phyloP scores from a whole-genome alignment of 2,888 invertebrate genomes.

The Lobophora halterata region DNA sequence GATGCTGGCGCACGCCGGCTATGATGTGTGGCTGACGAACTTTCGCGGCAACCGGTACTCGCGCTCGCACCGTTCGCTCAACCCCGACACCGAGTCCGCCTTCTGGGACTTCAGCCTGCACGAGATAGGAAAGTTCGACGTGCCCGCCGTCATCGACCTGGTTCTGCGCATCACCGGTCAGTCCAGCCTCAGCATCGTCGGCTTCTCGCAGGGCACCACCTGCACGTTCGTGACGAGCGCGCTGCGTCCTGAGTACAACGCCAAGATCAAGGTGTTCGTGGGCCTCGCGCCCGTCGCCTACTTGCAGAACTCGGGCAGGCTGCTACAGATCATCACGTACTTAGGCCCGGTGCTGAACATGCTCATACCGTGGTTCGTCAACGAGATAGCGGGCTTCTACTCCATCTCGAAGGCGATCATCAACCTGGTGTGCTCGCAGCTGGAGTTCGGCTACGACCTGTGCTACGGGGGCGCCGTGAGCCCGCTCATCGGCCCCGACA shows the following conservation, averaged over 20 bases:
- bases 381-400: slow-evolving; percentile 33
- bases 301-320: slow-evolving; percentile 19
- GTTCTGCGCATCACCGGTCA: slow-evolving; percentile 61
- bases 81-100: slow-evolving; percentile 41
- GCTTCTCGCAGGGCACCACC: slow-evolving; percentile 84
- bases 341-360: slow-evolving; percentile 28
- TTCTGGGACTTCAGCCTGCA: slow-evolving; percentile 79
- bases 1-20: slow-evolving; percentile 33
- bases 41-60: slow-evolving; percentile 69
- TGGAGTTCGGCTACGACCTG: slow-evolving; percentile 31
- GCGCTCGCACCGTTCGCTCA: slow-evolving; percentile 70
- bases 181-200: slow-evolving; percentile 79
- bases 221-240: slow-evolving; percentile 74
- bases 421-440: slow-evolving; percentile 32
- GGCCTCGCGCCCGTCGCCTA: slow-evolving; percentile 31
- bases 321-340: slow-evolving; percentile 16
- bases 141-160: slow-evolving; percentile 79
- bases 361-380: slow-evolving; percentile 15
- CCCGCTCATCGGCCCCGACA: slow-evolving; percentile 31
- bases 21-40: slow-evolving; percentile 48
- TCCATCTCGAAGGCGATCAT: slow-evolving; percentile 27
- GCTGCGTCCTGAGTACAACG: slow-evolving; percentile 76
- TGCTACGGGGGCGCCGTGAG: slow-evolving; percentile 34
- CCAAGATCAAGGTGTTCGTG: slow-evolving; percentile 63
- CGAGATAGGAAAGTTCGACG: slow-evolving; percentile 84